Evolutionary conservation across 23 tunicate species (phyloP).

Genomic region (Styela plicata): DNA sequence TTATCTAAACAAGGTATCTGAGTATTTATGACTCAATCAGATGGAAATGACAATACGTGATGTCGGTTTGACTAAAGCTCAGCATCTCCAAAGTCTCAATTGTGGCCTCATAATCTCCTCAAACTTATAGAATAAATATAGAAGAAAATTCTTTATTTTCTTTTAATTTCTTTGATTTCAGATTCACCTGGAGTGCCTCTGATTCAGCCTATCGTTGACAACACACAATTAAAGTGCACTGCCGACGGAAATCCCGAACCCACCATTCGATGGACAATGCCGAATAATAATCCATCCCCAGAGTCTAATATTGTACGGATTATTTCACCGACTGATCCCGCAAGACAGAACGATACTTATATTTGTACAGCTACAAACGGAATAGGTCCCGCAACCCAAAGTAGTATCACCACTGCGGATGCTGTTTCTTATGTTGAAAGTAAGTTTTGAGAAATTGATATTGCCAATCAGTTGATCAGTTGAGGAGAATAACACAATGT

Average conservation of each 20-base stretch:
- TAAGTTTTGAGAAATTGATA: too few relatives aligned
- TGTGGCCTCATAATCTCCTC: too few relatives aligned
- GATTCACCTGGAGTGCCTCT: conserved; percentile 43
- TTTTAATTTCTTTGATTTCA: conserved; percentile 8
- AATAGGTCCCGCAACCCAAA: neutral
- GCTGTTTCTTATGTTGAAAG: conserved; percentile 44
- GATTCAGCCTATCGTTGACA: conserved; percentile 29
- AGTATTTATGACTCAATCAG: too few relatives aligned
- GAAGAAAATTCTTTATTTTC: too few relatives aligned
- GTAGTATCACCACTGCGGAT: conserved; percentile 35
- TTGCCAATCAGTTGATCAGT: too few relatives aligned
- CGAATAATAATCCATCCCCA: conserved; percentile 13
- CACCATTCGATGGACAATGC: conserved; percentile 48
- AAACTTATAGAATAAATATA: too few relatives aligned
- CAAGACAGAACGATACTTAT: conserved; percentile 49
- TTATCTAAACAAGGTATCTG: too few relatives aligned
- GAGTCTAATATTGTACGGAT: conserved; percentile 23
- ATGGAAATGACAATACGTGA: too few relatives aligned
- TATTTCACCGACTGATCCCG: conserved; percentile 35
- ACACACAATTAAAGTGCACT: conserved; percentile 27
- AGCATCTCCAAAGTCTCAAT: too few relatives aligned
- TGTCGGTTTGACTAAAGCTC: too few relatives aligned
- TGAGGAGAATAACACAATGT: too few relatives aligned
- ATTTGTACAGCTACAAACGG: conserved; percentile 45
- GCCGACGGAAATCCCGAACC: conserved; percentile 65